phyloP scores from a whole-genome alignment of 2,113 vertebrate genomes.

The Platysternon megacephalum region DNA sequence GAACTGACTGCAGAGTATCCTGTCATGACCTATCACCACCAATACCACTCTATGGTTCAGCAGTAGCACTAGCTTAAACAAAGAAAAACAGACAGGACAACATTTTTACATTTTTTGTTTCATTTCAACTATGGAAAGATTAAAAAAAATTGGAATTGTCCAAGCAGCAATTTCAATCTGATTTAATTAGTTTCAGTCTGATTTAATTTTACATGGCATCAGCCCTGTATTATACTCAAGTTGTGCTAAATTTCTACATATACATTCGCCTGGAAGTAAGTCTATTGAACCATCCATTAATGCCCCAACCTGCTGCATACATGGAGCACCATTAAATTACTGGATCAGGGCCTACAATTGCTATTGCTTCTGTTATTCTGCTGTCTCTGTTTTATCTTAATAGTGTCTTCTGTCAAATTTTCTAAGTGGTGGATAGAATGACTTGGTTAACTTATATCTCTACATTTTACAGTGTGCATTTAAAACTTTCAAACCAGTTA shows the following conservation, averaged over 20 bases:
- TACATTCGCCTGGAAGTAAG: not conserved
- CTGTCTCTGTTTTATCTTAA: not conserved
- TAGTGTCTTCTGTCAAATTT: not conserved
- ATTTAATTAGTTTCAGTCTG: not conserved
- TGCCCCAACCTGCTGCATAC: not conserved
- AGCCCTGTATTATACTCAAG: not conserved
- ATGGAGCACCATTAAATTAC: not conserved
- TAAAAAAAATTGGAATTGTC: not conserved
- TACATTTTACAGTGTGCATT: not conserved
- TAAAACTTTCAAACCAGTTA: not conserved
- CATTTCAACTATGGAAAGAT: not conserved
- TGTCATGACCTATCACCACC: not conserved
- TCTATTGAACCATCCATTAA: not conserved
- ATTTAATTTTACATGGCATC: not conserved
- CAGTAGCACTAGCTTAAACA: not conserved
- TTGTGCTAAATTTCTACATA: not conserved
- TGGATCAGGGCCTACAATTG: not conserved
- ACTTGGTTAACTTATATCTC: slow-evolving; percentile 5
- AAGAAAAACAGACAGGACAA: not conserved
- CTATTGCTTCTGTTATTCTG: not conserved
- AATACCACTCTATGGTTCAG: not conserved
- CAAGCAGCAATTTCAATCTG: not conserved
- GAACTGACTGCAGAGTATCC: not conserved
- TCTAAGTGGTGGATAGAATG: not conserved
- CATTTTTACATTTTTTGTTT: not conserved